These are phyloP conservation scores for Mya arenaria DNA, from an alignment of 1,140 invertebrate genomes.

Conservation along the genomic window DNA sequence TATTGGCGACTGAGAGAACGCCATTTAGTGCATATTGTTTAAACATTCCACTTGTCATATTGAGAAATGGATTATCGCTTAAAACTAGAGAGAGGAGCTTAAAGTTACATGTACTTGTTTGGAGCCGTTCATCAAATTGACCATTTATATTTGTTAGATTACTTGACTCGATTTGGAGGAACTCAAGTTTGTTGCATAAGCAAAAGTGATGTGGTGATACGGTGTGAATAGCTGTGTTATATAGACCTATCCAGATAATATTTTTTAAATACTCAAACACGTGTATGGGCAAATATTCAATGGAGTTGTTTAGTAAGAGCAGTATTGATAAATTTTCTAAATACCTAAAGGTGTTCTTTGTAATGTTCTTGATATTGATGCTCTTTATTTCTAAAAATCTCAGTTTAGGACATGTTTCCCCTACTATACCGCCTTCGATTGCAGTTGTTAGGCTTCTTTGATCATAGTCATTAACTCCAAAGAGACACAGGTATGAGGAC, in stretches of 20 bases:
- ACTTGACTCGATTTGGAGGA: neutral
- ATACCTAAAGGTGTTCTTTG: too few species aligned
- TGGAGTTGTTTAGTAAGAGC: too few species aligned
- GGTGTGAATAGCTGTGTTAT: neutral
- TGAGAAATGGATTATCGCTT: neutral
- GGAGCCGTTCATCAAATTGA: neutral
- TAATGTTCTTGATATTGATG: too few species aligned
- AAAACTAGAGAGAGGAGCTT: conserved; percentile 16
- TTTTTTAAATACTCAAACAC: neutral
- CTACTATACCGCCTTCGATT: too few species aligned
- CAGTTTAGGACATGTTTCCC: too few species aligned
- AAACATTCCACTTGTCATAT: conserved; percentile 1
- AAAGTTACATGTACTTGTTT: neutral
- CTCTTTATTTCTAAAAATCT: too few species aligned
- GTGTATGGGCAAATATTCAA: neutral
- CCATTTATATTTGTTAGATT: neutral
- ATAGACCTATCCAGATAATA: neutral
- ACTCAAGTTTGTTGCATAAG: neutral
- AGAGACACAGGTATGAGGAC: too few species aligned
- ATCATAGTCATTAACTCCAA: too few species aligned
- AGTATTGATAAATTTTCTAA: too few species aligned
- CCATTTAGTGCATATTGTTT: conserved; percentile 14
- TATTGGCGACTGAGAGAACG: neutral
- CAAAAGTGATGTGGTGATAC: neutral
- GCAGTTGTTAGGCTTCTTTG: too few species aligned